Evolutionary conservation across 53 echinoderm and acorn worm species (phyloP).

Genomic region (Stichopus horrens): DNA sequence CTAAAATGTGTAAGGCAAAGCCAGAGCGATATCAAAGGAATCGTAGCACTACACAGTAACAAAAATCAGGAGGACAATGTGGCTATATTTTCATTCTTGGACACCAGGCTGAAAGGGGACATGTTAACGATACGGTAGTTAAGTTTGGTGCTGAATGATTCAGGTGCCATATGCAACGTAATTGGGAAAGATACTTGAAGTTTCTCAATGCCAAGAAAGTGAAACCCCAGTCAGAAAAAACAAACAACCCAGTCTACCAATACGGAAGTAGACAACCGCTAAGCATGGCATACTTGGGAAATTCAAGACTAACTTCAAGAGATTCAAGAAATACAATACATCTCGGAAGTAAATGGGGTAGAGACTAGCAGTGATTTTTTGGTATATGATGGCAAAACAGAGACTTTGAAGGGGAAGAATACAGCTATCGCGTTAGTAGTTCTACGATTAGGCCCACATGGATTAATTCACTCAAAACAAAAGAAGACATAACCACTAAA

Average conservation of each 20-base stretch:
- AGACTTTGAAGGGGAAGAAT: slow-evolving; percentile 52
- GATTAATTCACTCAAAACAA: too few species aligned
- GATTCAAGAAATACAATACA: too few species aligned
- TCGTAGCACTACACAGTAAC: not conserved
- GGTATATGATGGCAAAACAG: slow-evolving; percentile 49
- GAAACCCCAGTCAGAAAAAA: too few species aligned
- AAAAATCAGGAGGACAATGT: not conserved
- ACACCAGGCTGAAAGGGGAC: slow-evolving; percentile 21
- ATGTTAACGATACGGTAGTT: slow-evolving; percentile 31
- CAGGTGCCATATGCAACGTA: too few species aligned
- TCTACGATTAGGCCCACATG: slow-evolving; percentile 45
- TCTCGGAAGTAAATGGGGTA: not conserved
- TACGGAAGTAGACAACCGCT: too few species aligned
- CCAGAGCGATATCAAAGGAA: too few species aligned
- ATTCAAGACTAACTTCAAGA: slow-evolving; percentile 48
- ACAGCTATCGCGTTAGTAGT: slow-evolving; percentile 51
- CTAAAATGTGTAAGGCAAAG: too few species aligned
- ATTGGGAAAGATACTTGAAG: too few species aligned
- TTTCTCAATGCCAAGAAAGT: too few species aligned
- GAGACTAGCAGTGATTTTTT: slow-evolving; percentile 47
- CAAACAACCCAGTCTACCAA: too few species aligned
- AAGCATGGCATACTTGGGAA: too few species aligned
- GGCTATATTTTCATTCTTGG: slow-evolving; percentile 36
- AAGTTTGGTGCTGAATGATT: too few species aligned
- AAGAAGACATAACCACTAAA: slow-evolving; percentile 44